phyloP scores from a whole-genome alignment of 2,797 vertebrate species.

The Aratinga solstitialis region DNA sequence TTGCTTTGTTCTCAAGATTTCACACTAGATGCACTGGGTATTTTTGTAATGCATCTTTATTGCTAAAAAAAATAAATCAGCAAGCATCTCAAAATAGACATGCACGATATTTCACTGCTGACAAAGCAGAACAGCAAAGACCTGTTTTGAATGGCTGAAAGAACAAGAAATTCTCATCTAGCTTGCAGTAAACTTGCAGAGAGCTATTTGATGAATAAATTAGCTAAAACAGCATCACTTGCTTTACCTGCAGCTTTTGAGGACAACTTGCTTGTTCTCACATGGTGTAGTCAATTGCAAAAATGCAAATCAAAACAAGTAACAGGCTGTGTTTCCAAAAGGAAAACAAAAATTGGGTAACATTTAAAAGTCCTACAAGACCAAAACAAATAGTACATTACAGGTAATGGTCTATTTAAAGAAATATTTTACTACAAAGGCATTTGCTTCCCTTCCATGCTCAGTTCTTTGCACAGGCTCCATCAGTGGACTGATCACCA shows the following conservation, averaged over 20 bases:
- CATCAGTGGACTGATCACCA: not conserved
- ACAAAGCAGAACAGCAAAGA: not conserved
- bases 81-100: not conserved
- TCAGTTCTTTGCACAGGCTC: not conserved
- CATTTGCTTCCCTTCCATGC: not conserved
- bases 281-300: not conserved
- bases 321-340: not conserved
- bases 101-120: not conserved
- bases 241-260: not conserved
- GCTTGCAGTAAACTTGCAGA: not conserved
- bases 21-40: no score
- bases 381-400: accelerated
- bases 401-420: not conserved
- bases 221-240: not conserved
- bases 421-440: not conserved
- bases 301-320: not conserved
- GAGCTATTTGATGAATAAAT: not conserved
- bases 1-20: not conserved
- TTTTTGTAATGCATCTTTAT: not conserved
- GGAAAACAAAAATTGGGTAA: accelerated
- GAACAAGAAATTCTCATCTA: not conserved
- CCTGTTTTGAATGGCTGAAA: not conserved
- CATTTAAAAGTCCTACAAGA: not conserved
- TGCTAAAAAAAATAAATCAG: not conserved
- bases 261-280: not conserved